Percentiles rank a stretch among this genome's conserved stretches.
Conservation (phyloP, 92 coral and sea anemone species). For the Umimayanthus kanabou region DNA sequence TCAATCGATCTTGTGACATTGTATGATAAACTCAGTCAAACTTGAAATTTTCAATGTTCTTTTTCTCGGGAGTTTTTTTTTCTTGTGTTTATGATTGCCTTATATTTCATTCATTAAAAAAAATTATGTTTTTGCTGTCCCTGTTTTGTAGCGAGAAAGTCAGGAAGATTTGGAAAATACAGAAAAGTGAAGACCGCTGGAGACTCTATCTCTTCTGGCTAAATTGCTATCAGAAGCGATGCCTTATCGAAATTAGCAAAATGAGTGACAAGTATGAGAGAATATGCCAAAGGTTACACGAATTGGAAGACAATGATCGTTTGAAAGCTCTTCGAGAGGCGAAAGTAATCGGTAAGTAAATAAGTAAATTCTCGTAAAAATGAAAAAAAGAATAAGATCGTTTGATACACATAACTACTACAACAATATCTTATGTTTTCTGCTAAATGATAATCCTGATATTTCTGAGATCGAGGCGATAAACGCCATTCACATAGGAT, state of each 20-base stretch:
- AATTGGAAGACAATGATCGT: conserved; percentile 66
- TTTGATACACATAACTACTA: neutral
- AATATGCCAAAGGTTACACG: conserved; percentile 63
- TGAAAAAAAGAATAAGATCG: too few relatives aligned
- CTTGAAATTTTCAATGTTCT: too few relatives aligned
- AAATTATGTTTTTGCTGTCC: neutral
- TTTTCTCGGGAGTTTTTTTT: neutral
- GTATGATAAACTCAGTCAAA: too few relatives aligned
- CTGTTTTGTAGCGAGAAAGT: conserved; percentile 9
- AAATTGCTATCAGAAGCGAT: conserved; percentile 53
- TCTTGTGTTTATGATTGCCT: neutral
- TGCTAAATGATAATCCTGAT: too few relatives aligned
- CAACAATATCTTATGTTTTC: neutral
- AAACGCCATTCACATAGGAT: too few relatives aligned
- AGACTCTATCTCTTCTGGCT: conserved; percentile 72
- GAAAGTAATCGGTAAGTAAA: conserved; percentile 70
- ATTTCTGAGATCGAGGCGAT: too few relatives aligned
- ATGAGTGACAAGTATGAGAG: conserved; percentile 49
- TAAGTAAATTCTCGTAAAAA: neutral
- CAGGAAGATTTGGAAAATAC: conserved; percentile 25
- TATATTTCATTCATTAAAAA: neutral
- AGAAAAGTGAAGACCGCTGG: conserved; percentile 54
- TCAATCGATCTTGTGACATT: too few relatives aligned
- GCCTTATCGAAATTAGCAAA: conserved; percentile 47
- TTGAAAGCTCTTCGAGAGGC: conserved; percentile 67